phyloP scores from a whole-genome alignment of 2,797 vertebrate genomes.

The Paguma larvata region DNA sequence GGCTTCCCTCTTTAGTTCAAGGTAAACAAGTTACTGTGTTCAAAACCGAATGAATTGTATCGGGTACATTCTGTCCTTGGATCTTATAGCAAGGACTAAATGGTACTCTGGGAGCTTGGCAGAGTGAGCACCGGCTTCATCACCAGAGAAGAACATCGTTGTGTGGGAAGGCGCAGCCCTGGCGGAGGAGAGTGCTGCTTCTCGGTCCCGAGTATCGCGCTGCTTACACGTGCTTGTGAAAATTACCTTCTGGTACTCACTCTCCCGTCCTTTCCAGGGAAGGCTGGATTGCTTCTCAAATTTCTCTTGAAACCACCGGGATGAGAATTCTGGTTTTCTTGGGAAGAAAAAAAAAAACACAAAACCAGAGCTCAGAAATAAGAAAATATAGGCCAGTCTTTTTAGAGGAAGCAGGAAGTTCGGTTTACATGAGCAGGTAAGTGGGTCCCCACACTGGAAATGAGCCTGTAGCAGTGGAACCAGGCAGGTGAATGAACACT shows the following conservation, averaged over 20 bases:
- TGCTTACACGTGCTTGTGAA: neutral
- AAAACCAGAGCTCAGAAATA: constrained; percentile 3
- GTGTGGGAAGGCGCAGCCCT: neutral
- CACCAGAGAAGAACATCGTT: neutral
- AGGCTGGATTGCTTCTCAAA: neutral
- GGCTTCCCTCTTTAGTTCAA: constrained; percentile 53
- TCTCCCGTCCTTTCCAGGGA: neutral
- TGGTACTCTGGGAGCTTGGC: neutral
- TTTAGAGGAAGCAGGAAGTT: neutral
- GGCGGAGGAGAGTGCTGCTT: neutral
- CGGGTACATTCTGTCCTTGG: constrained; percentile 22
- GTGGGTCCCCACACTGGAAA: neutral
- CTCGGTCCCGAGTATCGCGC: neutral
- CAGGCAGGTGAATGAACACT: neutral
- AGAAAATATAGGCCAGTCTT: neutral
- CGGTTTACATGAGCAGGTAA: neutral
- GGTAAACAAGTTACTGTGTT: constrained; percentile 58
- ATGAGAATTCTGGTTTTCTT: constrained; percentile 29
- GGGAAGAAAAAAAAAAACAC: neutral
- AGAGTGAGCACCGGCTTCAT: neutral
- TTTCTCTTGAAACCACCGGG: neutral
- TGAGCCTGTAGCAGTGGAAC: neutral
- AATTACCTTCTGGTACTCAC: neutral
- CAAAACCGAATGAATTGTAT: neutral
- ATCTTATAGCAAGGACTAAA: neutral